Evolutionary conservation across 2,888 invertebrate genomes (phyloP).

Genomic region (Xanthorhoe designata): DNA sequence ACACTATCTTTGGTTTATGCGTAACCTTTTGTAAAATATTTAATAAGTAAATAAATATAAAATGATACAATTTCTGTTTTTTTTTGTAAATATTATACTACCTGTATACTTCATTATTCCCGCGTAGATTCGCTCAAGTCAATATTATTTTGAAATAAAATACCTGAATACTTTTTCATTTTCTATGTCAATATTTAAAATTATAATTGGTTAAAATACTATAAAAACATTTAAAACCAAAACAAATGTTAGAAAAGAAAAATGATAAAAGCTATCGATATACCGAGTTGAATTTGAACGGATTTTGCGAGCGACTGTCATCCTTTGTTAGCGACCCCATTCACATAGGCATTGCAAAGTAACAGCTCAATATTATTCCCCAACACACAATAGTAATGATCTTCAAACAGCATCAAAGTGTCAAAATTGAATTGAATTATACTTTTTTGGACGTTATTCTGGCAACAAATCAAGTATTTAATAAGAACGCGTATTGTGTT

Average conservation of each 20-base stretch:
- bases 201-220: background rate
- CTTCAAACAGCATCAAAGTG: constrained; percentile 59
- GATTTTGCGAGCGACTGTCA: constrained; percentile 35
- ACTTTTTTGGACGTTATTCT: constrained; percentile 52
- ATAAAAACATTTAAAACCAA: constrained; percentile 3
- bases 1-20: too few relatives aligned
- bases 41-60: too few relatives aligned
- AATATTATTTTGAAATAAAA: too few relatives aligned
- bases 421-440: constrained; percentile 45
- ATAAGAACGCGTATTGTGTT: constrained; percentile 43
- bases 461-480: constrained; percentile 65
- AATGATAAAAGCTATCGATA: constrained; percentile 8
- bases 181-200: background rate
- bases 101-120: too few relatives aligned
- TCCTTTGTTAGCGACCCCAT: constrained; percentile 46
- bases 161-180: background rate
- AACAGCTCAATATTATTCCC: constrained; percentile 58
- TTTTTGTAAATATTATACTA: too few relatives aligned
- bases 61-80: too few relatives aligned
- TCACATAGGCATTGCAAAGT: constrained; percentile 40
- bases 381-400: constrained; percentile 60
- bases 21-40: too few relatives aligned
- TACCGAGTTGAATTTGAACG: constrained; percentile 5
- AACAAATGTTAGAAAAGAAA: background rate
- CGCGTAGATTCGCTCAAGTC: too few relatives aligned